These are phyloP conservation scores for Tetranychus truncatus DNA, from an alignment of 2,888 invertebrate species.

Conservation along the genomic window DNA sequence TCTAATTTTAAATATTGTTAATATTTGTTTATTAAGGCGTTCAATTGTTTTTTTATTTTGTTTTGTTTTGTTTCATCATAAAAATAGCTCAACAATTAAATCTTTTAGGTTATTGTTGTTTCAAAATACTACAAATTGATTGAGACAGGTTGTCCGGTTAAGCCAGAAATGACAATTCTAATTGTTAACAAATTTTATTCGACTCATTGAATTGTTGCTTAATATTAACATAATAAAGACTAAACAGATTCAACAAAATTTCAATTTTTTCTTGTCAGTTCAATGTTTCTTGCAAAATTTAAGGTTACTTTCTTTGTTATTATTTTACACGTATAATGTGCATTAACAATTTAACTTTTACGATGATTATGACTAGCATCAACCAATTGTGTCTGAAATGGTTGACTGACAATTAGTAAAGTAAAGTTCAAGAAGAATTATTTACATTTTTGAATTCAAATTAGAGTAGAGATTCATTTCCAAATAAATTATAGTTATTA, in stretches of 20 bases:
- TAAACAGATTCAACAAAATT: too few species aligned
- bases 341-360: not conserved
- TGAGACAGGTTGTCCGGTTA: too few species aligned
- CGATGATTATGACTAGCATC: not conserved
- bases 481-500: too few species aligned
- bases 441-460: not conserved
- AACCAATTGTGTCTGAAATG: not conserved
- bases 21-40: not conserved
- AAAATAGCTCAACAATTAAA: too few species aligned
- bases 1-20: not conserved
- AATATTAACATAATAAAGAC: too few species aligned
- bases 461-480: not conserved
- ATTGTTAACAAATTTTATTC: too few species aligned
- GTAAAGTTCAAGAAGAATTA: not conserved
- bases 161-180: too few species aligned
- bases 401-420: not conserved
- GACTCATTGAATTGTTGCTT: too few species aligned
- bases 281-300: not conserved
- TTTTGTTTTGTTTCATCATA: not conserved
- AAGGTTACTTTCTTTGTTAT: not conserved
- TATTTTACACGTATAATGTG: too few species aligned
- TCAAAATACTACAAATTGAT: too few species aligned
- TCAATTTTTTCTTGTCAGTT: too few species aligned
- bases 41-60: not conserved
- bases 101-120: too few species aligned